A percentile compares a stretch with the other conserved stretches of the same genome.
phyloP scores from a whole-genome alignment of 2,113 vertebrate species.

The Chlamydotis undulata region DNA sequence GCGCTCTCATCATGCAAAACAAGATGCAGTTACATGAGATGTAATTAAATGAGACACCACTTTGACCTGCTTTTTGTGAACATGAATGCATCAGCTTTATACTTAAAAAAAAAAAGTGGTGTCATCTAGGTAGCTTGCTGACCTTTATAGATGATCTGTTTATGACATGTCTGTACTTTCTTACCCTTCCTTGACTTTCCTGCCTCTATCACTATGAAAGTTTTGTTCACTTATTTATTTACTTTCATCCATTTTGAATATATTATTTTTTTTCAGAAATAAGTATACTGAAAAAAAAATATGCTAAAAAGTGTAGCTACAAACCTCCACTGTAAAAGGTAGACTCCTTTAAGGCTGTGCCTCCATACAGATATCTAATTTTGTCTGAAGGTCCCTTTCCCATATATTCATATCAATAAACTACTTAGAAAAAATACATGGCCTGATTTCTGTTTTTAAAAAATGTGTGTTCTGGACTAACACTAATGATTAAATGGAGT shows the following conservation, averaged over 20 bases:
- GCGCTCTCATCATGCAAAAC: rapidly evolving
- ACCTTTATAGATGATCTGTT: neutral
- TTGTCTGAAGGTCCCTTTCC: neutral
- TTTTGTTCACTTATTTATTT: neutral
- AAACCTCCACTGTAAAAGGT: neutral
- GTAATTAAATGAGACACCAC: neutral
- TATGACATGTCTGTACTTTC: neutral
- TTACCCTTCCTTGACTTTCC: neutral
- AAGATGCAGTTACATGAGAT: neutral
- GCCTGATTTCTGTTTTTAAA: neutral
- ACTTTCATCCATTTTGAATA: neutral
- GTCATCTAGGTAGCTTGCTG: neutral
- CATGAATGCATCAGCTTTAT: neutral
- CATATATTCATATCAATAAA: neutral
- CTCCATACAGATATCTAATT: neutral
- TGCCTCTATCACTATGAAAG: neutral
- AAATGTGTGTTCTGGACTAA: neutral
- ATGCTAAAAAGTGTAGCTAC: neutral
- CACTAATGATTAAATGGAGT: neutral
- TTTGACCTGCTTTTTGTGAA: neutral
- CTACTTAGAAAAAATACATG: neutral
- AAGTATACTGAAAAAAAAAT: neutral
- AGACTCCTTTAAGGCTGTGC: neutral
- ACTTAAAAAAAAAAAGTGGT: neutral
- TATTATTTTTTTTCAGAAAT: neutral